Percentiles rank a stretch among this genome's conserved stretches.
phyloP scores from a whole-genome alignment of 2,797 vertebrate genomes.

The Falco rusticolus region DNA sequence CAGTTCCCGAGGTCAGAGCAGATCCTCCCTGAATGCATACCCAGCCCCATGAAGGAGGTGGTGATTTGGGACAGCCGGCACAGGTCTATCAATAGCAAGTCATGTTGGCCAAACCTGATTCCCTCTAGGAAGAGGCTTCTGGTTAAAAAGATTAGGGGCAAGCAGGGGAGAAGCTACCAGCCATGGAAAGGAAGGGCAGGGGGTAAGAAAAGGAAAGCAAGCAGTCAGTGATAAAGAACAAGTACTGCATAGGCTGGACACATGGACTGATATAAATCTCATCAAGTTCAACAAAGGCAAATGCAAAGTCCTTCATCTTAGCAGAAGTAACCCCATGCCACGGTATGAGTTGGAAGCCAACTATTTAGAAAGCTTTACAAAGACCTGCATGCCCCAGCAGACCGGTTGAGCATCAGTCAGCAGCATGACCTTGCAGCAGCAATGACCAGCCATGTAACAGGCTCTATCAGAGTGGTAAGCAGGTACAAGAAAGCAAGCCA shows the following conservation, averaged over 20 bases:
- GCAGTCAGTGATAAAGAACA: not conserved
- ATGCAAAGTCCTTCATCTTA: not conserved
- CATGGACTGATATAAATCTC: accelerated
- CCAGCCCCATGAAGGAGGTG: not conserved
- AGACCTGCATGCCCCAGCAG: accelerated
- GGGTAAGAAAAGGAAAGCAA: not conserved
- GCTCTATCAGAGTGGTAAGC: not conserved
- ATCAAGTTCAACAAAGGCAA: not conserved
- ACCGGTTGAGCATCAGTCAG: not conserved
- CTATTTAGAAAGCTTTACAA: not conserved
- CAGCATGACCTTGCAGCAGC: not conserved
- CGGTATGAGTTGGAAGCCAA: not conserved
- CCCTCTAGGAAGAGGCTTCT: not conserved
- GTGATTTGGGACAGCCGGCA: not conserved
- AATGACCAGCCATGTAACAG: not conserved
- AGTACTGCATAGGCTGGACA: accelerated
- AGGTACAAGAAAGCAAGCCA: not conserved
- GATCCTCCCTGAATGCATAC: not conserved
- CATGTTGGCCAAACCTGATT: not conserved
- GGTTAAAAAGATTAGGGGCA: not conserved
- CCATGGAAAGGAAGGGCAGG: not conserved
- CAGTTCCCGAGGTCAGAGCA: not conserved
- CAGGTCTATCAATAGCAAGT: not conserved
- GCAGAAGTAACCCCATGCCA: not conserved
- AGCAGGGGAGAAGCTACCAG: not conserved